Evolutionary conservation across 2,888 invertebrate species (phyloP), one percentile per base, ranked within the genome.

Genomic region (Coenonympha glycerion): DNA sequence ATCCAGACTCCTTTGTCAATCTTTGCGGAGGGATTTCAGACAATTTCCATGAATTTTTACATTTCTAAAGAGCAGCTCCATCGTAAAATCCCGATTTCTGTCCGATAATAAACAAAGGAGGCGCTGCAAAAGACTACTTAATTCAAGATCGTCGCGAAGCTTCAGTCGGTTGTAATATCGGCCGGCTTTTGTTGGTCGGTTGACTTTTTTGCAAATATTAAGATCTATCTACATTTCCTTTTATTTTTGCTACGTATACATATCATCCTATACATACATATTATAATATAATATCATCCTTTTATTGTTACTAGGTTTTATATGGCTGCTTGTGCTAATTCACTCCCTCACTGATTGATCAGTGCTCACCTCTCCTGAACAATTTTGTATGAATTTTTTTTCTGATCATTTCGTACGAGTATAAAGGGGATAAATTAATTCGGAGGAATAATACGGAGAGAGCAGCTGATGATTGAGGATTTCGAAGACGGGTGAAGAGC

Each of bases 61-160:
- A 44, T 44, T 44, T 31, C 31, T 15, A 44, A 44, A 44, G 44
- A 44, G 28, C 21, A 31, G 19, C 30, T 44, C 30, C 30, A 31
- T 31, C 44, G 44, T 30, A 31, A 44, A 44, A 33, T 22, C 31
- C 31, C 44, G 44, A 44, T 44, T 44, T 44, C 22, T 30, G 30
- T 21, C 42, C 42, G 30, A 44, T 31, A 31, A 44, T 31, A 44
- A 44, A 31, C 44, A 44, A 44, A 44, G 33, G 44, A 11, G 21
- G 6, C 15, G 44, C 44, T 31, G 44, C 44, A 21, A 44, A 31
- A 31, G 44, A 44, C 44, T 44, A 33, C 31, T 31, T 44, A 44
- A 44, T 44, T 44, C 44, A 44, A 31, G 33, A 33, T 22, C 31
- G 44, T 44, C 44, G 33, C 44, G 44, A 44, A 44, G 44, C 31